Conservation (phyloP, 2,113 vertebrate genomes). For the Peromyscus polionotus region DNA sequence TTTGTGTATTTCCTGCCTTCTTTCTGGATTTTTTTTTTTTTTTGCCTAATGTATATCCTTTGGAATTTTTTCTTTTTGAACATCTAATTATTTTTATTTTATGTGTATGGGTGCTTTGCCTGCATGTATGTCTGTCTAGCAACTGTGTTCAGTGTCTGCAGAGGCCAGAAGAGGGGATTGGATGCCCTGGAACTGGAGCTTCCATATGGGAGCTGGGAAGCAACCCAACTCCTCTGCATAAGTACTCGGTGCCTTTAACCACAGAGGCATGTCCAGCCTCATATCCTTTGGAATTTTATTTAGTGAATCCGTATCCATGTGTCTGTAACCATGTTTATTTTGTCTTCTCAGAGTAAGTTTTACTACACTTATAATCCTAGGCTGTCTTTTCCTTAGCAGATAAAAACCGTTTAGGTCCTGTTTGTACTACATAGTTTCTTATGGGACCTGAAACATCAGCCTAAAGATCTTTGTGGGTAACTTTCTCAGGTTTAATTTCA, state of each 20-base stretch:
- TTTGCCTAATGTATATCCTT: not conserved
- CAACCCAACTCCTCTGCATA: not conserved
- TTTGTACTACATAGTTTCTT: not conserved
- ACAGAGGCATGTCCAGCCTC: not conserved
- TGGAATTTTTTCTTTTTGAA: not conserved
- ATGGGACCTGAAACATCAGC: not conserved
- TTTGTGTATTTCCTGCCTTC: not conserved
- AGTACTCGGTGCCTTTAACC: not conserved
- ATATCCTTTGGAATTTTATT: not conserved
- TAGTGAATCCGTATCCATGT: not conserved
- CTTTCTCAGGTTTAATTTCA: not conserved
- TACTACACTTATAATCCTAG: not conserved
- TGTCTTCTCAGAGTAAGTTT: not conserved
- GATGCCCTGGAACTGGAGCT: not conserved
- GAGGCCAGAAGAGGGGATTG: not conserved
- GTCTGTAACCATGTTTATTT: conserved; percentile 6
- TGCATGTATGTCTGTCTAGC: not conserved
- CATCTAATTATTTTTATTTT: not conserved
- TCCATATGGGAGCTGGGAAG: not conserved
- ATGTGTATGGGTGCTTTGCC: not conserved
- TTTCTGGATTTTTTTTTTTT: not conserved
- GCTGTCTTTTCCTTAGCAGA: not conserved
- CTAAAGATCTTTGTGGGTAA: not conserved
- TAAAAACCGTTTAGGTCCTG: not conserved
- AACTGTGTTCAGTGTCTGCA: not conserved